A percentile compares a stretch with the other conserved stretches of the same genome.
phyloP scores from a whole-genome alignment of 2,888 invertebrate species.

The Hermaeophaga mercurialis region DNA sequence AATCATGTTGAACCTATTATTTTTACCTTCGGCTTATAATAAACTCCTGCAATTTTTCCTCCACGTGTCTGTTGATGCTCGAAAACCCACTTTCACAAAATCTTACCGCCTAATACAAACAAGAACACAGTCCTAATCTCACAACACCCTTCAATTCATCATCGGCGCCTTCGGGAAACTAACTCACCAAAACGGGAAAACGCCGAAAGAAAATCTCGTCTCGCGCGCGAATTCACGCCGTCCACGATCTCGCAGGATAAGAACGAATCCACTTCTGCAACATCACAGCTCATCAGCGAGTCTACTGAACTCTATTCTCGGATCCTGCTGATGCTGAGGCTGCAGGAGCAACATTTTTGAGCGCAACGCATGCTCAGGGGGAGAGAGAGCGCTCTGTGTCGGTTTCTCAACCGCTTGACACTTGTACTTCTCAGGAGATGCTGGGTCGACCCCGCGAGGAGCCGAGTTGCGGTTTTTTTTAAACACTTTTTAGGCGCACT shows the following conservation, averaged over 20 bases:
- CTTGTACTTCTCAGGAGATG: conserved; percentile 47
- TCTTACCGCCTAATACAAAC: not conserved
- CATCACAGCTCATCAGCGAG: conserved; percentile 48
- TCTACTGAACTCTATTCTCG: conserved; percentile 19
- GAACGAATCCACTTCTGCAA: conserved; percentile 36
- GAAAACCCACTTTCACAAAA: not conserved
- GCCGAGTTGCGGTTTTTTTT: conserved; percentile 7
- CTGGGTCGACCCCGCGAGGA: conserved; percentile 38
- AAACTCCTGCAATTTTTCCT: not conserved
- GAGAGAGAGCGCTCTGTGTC: conserved; percentile 30
- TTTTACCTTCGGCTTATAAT: conserved; percentile 5
- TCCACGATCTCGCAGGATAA: conserved; percentile 26
- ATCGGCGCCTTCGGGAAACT: conserved; percentile 8
- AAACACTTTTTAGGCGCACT: too few species aligned
- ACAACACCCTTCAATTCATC: conserved; percentile 8
- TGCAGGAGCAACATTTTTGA: conserved; percentile 49
- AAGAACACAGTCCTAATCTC: not conserved
- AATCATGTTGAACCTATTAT: too few species aligned
- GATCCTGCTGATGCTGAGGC: conserved; percentile 41
- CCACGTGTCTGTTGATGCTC: not conserved
- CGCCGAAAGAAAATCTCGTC: not conserved
- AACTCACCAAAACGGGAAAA: conserved; percentile 4
- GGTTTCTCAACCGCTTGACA: conserved; percentile 51
- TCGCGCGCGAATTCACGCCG: conserved; percentile 29
- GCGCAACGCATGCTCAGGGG: conserved; percentile 40